Conservation (phyloP, 2,888 invertebrate genomes). For the Drosophila anomalata region DNA sequence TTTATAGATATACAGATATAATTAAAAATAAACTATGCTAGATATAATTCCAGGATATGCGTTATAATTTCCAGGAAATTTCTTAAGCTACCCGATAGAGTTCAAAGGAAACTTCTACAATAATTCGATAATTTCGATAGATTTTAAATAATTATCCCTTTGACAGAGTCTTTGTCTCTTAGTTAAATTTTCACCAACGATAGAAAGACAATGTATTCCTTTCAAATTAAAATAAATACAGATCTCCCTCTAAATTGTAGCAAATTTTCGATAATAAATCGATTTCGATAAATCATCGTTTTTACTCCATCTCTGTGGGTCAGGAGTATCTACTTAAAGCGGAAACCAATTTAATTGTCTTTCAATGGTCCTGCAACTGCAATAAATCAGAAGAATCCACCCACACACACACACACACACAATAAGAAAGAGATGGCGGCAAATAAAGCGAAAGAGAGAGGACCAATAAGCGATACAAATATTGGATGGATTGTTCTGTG, state of each 20-base stretch:
- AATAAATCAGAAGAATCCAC: conserved; percentile 58
- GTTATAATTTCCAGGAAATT: too few relatives aligned
- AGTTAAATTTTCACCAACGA: too few relatives aligned
- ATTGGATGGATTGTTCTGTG: conserved; percentile 24
- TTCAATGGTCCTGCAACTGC: conserved; percentile 45
- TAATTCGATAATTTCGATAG: background rate
- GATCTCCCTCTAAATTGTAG: too few relatives aligned
- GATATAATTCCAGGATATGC: too few relatives aligned
- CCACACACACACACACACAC: background rate
- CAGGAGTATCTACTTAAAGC: conserved; percentile 7
- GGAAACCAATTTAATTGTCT: conserved; percentile 65
- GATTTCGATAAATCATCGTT: background rate
- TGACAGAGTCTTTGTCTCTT: too few relatives aligned
- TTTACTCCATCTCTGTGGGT: background rate
- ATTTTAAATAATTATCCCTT: background rate
- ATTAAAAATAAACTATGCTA: too few relatives aligned
- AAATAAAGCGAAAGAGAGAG: background rate
- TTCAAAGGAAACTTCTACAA: too few relatives aligned
- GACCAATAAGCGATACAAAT: conserved; percentile 12
- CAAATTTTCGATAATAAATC: background rate
- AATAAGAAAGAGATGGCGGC: background rate
- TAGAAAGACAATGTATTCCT: too few relatives aligned
- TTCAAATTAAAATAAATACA: too few relatives aligned
- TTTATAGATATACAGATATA: too few relatives aligned
- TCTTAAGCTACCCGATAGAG: too few relatives aligned